Conservation (phyloP, 2,113 vertebrate species). For the Anarrhichthys ocellatus region DNA sequence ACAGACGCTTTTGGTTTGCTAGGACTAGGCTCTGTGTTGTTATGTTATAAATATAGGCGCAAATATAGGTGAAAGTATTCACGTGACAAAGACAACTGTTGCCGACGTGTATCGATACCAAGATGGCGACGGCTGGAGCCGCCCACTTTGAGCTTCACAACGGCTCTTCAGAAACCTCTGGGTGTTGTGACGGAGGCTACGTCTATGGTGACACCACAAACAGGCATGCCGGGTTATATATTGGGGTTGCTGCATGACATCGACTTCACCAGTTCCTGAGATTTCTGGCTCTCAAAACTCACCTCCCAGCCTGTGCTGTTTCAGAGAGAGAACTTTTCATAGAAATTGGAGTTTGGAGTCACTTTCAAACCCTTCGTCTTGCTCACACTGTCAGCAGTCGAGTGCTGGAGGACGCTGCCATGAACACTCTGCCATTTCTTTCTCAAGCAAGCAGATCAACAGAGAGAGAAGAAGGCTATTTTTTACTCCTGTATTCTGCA, state of each 20-base stretch:
- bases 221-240: not conserved
- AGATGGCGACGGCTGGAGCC: too few relatives aligned
- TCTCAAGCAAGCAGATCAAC: slow-evolving; percentile 4
- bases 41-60: too few relatives aligned
- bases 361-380: slow-evolving; percentile 28
- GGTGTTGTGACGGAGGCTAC: too few relatives aligned
- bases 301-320: not conserved
- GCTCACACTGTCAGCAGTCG: slow-evolving; percentile 37
- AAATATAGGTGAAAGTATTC: too few relatives aligned
- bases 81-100: too few relatives aligned
- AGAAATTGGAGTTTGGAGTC: slow-evolving; percentile 11
- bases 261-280: not conserved
- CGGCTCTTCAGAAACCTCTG: not conserved
- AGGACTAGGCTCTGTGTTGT: too few relatives aligned
- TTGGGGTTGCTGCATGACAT: slow-evolving; percentile 9
- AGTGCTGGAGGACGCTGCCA: slow-evolving; percentile 13
- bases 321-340: slow-evolving; percentile 20
- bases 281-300: slow-evolving; percentile 15
- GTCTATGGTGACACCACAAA: not conserved
- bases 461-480: slow-evolving; percentile 6
- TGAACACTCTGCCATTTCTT: slow-evolving; percentile 28
- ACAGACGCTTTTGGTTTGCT: too few relatives aligned
- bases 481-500: slow-evolving; percentile 8
- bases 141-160: too few relatives aligned
- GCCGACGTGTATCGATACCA: too few relatives aligned